Percentiles rank a stretch among this genome's conserved stretches.
These are phyloP conservation scores for Gymnoscopelus braueri DNA, from an alignment of 2,797 vertebrate species.

Conservation along the genomic window DNA sequence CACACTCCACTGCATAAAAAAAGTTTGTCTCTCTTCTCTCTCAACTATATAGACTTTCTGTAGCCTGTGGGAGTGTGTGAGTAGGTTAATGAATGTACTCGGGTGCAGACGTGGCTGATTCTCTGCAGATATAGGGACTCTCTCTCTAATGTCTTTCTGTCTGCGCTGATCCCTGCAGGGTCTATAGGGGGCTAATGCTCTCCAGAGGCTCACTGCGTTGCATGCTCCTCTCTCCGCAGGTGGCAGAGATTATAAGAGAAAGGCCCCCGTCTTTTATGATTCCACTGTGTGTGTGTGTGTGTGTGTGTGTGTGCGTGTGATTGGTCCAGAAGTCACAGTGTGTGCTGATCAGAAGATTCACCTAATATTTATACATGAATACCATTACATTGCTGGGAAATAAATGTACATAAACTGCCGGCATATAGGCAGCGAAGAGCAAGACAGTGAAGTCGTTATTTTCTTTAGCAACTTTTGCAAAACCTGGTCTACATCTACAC, in stretches of 20 bases:
- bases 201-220: background rate
- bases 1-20: background rate
- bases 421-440: no score
- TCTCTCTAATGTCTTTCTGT: background rate
- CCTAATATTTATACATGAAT: no score
- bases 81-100: slow-evolving; percentile 33
- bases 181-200: slow-evolving; percentile 10
- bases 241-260: slow-evolving; percentile 24
- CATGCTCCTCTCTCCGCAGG: slow-evolving; percentile 6
- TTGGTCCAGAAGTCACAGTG: slow-evolving; percentile 2
- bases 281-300: slow-evolving; percentile 2
- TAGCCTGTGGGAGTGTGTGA: slow-evolving; percentile 36
- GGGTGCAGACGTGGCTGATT: slow-evolving; percentile 30
- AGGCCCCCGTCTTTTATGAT: background rate
- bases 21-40: slow-evolving; percentile 21
- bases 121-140: slow-evolving; percentile 26
- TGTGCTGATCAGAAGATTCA: slow-evolving; percentile 25
- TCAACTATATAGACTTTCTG: slow-evolving; percentile 4
- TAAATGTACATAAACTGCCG: no score
- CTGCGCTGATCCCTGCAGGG: slow-evolving; percentile 13
- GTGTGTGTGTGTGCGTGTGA: background rate
- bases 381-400: no score
- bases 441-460: no score
- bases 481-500: no score
- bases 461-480: no score